These are phyloP conservation scores for Craseonycteris thonglongyai DNA, from an alignment of 2,113 vertebrate species.

Conservation along the genomic window DNA sequence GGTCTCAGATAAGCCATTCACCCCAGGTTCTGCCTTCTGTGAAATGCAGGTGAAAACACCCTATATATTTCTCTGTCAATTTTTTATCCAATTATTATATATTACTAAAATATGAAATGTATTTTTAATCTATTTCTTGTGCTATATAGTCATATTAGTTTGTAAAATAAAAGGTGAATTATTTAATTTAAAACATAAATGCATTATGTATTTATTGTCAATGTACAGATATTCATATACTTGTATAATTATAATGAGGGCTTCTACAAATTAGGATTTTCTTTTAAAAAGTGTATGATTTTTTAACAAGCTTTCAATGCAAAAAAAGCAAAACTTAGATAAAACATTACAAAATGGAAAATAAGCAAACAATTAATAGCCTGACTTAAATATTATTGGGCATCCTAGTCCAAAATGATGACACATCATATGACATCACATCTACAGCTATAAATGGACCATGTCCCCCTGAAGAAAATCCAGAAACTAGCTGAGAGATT, in stretches of 20 bases:
- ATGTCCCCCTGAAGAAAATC: neutral
- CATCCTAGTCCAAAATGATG: neutral
- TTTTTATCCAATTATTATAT: neutral
- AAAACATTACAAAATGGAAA: neutral
- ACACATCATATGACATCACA: neutral
- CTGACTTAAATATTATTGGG: neutral
- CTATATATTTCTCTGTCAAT: neutral
- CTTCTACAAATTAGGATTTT: neutral
- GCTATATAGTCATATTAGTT: neutral
- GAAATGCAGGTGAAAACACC: neutral
- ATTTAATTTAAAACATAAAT: neutral
- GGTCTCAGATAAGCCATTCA: neutral
- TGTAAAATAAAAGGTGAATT: neutral
- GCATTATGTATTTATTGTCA: neutral
- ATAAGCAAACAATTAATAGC: neutral
- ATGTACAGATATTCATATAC: neutral
- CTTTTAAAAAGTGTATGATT: neutral
- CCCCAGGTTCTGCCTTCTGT: neutral
- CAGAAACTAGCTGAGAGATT: neutral
- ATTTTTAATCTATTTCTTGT: neutral
- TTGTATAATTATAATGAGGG: neutral
- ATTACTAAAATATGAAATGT: neutral
- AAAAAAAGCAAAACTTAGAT: neutral
- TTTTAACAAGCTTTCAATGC: neutral
- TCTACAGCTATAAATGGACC: neutral